Percentiles rank a stretch among this genome's conserved stretches.
phyloP scores from a whole-genome alignment of 2,797 vertebrate genomes.

The Gorsachius magnificus region DNA sequence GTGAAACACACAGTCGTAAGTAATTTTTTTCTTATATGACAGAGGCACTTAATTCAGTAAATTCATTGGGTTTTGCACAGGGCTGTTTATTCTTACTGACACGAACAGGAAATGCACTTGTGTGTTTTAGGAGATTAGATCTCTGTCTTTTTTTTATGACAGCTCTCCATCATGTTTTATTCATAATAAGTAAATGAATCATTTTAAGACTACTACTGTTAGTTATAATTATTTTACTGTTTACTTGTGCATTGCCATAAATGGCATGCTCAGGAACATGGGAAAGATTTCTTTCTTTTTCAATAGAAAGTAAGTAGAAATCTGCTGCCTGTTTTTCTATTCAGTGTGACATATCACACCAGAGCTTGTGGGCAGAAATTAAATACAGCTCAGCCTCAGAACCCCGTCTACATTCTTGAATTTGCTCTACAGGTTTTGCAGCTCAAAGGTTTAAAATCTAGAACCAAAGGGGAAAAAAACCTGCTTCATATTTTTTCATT shows the following conservation, averaged over 20 bases:
- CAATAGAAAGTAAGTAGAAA: not conserved
- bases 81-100: slow-evolving; percentile 16
- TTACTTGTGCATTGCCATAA: slow-evolving; percentile 8
- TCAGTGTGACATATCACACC: not conserved
- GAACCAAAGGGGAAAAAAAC: not conserved
- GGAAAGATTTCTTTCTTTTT: not conserved
- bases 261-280: not conserved
- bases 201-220: not conserved
- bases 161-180: slow-evolving; percentile 49
- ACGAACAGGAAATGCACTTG: slow-evolving; percentile 15
- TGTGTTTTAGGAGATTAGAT: slow-evolving; percentile 32
- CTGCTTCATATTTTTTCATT: not conserved
- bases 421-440: not conserved
- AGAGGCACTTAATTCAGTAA: not conserved
- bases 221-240: slow-evolving; percentile 16
- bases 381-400: not conserved
- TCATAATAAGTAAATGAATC: slow-evolving; percentile 40
- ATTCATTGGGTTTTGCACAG: not conserved
- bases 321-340: not conserved
- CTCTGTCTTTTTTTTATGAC: slow-evolving; percentile 10
- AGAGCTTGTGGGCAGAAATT: slow-evolving; percentile 5
- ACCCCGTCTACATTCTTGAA: not conserved
- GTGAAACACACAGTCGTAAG: not conserved
- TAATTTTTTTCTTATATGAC: not conserved
- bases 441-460: not conserved